A percentile compares a stretch with the other conserved stretches of the same genome.
Conservation (phyloP, 2,888 invertebrate species). For the Agrochola macilenta region DNA sequence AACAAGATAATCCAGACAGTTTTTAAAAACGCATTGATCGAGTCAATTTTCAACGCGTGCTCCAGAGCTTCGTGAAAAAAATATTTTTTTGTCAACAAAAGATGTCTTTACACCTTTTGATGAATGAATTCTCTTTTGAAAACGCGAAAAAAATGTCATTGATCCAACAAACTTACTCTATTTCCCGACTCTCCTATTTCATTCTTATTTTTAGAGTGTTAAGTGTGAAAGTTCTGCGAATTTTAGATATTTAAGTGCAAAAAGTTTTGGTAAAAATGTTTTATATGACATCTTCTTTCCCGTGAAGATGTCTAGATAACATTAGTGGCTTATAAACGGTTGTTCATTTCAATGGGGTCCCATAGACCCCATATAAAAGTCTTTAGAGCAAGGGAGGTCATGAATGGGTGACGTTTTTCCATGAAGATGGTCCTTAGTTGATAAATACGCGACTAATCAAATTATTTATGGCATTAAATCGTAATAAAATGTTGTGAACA, state of each 20-base stretch:
- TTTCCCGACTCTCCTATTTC: not conserved
- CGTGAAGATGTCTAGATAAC: conserved; percentile 87
- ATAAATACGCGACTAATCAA: conserved; percentile 90
- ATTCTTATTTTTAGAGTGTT: conserved; percentile 27
- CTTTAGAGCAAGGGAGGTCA: conserved; percentile 73
- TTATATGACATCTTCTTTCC: conserved; percentile 82
- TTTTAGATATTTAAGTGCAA: conserved; percentile 17
- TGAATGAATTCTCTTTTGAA: conserved; percentile 71
- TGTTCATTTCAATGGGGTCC: conserved; percentile 80
- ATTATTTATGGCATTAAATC: conserved; percentile 90
- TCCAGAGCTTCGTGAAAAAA: conserved; percentile 80
- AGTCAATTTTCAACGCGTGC: conserved; percentile 86
- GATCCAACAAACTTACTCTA: conserved; percentile 76
- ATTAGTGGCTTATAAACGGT: conserved; percentile 90
- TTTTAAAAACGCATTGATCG: conserved; percentile 67
- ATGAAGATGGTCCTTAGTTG: conserved; percentile 87
- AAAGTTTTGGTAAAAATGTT: conserved; percentile 66
- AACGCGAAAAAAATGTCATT: conserved; percentile 79
- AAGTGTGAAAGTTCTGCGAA: conserved; percentile 22
- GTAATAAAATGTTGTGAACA: conserved; percentile 84
- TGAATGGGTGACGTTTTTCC: conserved; percentile 89
- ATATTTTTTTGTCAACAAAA: conserved; percentile 72
- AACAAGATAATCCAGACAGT: conserved; percentile 69
- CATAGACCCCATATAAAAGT: conserved; percentile 63
- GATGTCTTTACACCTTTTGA: conserved; percentile 82